These are phyloP conservation scores for Trachemys scripta DNA, from an alignment of 2,113 vertebrate genomes.

Conservation along the genomic window DNA sequence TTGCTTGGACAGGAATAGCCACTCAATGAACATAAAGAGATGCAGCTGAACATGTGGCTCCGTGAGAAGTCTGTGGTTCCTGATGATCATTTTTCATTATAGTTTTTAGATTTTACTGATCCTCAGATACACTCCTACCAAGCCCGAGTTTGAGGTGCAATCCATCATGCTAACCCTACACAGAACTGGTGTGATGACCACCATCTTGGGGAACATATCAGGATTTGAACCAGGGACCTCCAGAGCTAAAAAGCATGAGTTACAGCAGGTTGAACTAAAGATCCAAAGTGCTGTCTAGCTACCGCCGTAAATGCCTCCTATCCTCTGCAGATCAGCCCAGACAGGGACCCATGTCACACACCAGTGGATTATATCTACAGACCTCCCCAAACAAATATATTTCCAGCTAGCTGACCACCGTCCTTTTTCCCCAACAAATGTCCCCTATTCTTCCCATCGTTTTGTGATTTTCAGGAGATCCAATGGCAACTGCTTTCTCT, in stretches of 20 bases:
- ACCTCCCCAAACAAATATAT: neutral
- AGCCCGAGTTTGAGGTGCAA: neutral
- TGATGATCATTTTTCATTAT: neutral
- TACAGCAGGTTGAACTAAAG: neutral
- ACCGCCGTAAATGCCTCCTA: neutral
- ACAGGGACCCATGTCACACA: neutral
- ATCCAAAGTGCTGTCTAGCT: neutral
- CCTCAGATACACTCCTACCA: neutral
- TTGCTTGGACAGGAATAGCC: neutral
- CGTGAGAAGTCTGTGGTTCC: neutral
- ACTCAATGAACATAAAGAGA: neutral
- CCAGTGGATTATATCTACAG: neutral
- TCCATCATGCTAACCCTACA: neutral
- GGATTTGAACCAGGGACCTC: neutral
- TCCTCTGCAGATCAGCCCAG: neutral
- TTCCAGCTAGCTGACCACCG: neutral
- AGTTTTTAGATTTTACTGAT: neutral
- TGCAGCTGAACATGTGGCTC: neutral
- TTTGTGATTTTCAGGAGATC: neutral
- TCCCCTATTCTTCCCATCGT: neutral
- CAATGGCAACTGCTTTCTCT: neutral
- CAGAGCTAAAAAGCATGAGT: neutral
- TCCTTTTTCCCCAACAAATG: neutral
- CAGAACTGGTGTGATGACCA: neutral
- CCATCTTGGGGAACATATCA: neutral